phyloP scores from a whole-genome alignment of 2,113 vertebrate genomes.

The Phodopus roborovskii region DNA sequence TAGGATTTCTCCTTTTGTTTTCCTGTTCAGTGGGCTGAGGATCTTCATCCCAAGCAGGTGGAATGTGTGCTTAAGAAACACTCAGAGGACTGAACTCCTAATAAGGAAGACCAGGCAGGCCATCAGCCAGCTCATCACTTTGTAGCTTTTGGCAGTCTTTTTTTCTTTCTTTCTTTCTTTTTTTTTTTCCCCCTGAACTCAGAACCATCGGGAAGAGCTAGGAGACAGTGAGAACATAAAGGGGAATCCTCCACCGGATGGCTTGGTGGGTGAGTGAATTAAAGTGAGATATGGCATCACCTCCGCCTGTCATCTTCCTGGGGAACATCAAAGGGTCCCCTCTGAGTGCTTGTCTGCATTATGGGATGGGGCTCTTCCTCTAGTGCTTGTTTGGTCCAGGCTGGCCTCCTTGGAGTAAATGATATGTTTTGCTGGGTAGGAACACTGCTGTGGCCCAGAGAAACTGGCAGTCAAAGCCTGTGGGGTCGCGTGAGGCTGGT shows the following conservation, averaged over 20 bases:
- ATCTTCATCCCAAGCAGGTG: background rate
- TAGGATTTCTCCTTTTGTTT: accelerated
- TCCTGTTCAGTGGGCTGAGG: background rate
- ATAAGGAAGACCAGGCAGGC: background rate
- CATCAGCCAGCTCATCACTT: background rate
- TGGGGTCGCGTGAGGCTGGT: accelerated
- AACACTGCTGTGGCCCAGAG: background rate
- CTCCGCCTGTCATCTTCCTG: no score
- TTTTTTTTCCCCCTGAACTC: no score
- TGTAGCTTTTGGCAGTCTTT: background rate
- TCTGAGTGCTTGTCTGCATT: no score
- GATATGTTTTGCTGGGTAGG: accelerated
- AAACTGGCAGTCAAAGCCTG: accelerated
- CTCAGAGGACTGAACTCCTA: accelerated
- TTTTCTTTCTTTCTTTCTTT: no score
- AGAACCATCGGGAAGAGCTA: accelerated
- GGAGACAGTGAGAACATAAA: background rate
- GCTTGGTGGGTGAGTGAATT: no score
- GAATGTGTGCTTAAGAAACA: accelerated
- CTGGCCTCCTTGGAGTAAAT: no score
- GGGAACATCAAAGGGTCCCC: background rate
- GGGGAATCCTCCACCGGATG: no score
- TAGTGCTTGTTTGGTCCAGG: accelerated
- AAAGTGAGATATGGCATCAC: no score
- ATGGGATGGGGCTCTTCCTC: background rate